These are phyloP conservation scores for Lampris incognitus DNA, from an alignment of 2,113 vertebrate species.

Conservation along the genomic window DNA sequence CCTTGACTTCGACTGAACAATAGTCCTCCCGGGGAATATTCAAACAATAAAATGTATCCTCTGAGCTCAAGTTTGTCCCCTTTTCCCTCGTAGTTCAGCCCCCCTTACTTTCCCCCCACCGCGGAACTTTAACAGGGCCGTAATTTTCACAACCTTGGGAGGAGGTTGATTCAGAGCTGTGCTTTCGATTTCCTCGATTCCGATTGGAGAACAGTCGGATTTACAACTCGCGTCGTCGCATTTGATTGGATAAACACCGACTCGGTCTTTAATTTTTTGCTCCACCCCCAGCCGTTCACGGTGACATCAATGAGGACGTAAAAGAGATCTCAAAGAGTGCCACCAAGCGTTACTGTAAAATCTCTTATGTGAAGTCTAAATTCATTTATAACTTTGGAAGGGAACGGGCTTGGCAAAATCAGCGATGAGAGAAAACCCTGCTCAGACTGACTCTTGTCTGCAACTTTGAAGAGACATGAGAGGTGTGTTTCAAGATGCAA, in stretches of 20 bases:
- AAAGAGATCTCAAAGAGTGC: conserved; percentile 19
- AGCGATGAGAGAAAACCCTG: too few relatives aligned
- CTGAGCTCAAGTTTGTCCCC: conserved; percentile 33
- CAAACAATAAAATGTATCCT: conserved; percentile 24
- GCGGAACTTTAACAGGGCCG: conserved; percentile 80
- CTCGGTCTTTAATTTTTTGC: conserved; percentile 26
- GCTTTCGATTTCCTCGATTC: background rate
- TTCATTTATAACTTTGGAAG: background rate
- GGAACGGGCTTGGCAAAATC: too few relatives aligned
- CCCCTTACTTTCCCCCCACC: conserved; percentile 64
- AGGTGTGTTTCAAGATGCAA: too few relatives aligned
- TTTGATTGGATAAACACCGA: conserved; percentile 56
- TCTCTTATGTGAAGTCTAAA: background rate
- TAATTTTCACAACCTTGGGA: conserved; percentile 50
- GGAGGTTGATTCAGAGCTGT: conserved; percentile 49
- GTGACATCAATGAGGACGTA: conserved; percentile 48
- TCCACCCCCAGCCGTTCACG: conserved; percentile 19
- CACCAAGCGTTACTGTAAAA: conserved; percentile 31
- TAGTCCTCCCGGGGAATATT: conserved; percentile 17
- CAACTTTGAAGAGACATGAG: too few relatives aligned
- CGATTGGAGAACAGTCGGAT: conserved; percentile 61
- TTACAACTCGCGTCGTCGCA: background rate
- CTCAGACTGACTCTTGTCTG: too few relatives aligned
- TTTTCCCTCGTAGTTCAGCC: conserved; percentile 41
- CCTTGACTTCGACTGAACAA: conserved; percentile 30